phyloP scores from a whole-genome alignment of 2,797 vertebrate species.

The Monodelphis domestica region DNA sequence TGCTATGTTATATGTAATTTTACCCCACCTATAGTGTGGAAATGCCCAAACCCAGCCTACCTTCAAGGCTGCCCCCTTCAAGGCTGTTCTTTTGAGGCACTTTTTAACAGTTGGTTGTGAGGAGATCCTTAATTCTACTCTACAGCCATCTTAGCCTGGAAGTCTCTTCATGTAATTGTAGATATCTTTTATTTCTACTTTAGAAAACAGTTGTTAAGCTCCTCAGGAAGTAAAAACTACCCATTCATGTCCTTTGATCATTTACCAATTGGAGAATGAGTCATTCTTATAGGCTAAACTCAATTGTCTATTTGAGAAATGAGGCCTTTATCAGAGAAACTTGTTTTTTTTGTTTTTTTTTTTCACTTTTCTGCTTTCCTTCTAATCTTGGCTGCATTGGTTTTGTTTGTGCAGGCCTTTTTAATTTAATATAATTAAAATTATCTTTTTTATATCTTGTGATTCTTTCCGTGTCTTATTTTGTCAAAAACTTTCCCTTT shows the following conservation, averaged over 20 bases:
- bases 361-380: not conserved
- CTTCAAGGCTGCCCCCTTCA: no score
- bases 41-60: no score
- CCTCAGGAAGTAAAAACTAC: no score
- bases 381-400: not conserved
- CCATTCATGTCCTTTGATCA: not conserved
- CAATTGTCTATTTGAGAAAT: not conserved
- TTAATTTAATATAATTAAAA: not conserved
- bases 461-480: not conserved
- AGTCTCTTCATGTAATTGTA: not conserved
- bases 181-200: not conserved
- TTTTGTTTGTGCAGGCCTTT: not conserved
- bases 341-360: not conserved
- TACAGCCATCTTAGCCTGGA: no score
- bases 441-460: not conserved
- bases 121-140: no score
- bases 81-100: no score
- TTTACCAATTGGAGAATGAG: not conserved
- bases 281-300: not conserved
- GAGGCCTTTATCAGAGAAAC: not conserved
- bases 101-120: no score
- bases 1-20: no score
- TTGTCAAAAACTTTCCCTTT: not conserved
- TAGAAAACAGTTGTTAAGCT: no score
- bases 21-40: no score